Evolutionary conservation across 2,113 vertebrate genomes (phyloP), one percentile per base, ranked within the genome.

Genomic region (human (Homo sapiens)): DNA sequence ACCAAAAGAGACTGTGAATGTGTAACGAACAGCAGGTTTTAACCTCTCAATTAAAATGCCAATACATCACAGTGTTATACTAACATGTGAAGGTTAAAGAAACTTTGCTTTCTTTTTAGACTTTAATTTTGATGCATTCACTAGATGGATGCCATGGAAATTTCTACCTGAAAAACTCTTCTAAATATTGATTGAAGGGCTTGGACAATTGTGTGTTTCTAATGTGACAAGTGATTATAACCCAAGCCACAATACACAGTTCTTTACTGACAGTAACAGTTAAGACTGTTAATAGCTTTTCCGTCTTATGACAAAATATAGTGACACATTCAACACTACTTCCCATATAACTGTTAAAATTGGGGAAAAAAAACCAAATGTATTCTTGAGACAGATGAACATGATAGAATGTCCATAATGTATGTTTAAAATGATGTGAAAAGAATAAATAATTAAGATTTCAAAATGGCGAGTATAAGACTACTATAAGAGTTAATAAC

Each of bases 211-310:
- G 82, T 97, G 89, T 96, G 59, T 86, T 97, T 96, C 85, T 96
- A 94, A 95, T 84, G 94, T 96, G 96, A 97, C 95, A 97, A 93
- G 89, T 87, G 89, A 97, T 97, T 97, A 91, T 84, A 97, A 94
- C 61, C 35, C 12, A 35, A 96, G 80, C 23, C 45, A 89, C 78
- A 83, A 76, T 45, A 90, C 59, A 95, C 35, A 78, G 57, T 57
- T 91, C 27, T 76, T 93, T 40, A 78, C 73, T 96, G 97, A 90
- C 92, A 97, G 91, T 79, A 85, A 93, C 45, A 82, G 70, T 92
- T 76, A 86, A 94, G 48, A 45, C 80, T 82, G 84, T 96, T 94
- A 98, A 97, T 88, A 76, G 93, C 92, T 93, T 97, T 98, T 94
- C 90, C 87, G 68, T 95, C 76, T 97, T 82, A 78, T 70, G 94